Percentiles rank a stretch among this genome's conserved stretches.
Conservation (phyloP, 1,140 invertebrate species). For the Drosophila tsacasi region DNA sequence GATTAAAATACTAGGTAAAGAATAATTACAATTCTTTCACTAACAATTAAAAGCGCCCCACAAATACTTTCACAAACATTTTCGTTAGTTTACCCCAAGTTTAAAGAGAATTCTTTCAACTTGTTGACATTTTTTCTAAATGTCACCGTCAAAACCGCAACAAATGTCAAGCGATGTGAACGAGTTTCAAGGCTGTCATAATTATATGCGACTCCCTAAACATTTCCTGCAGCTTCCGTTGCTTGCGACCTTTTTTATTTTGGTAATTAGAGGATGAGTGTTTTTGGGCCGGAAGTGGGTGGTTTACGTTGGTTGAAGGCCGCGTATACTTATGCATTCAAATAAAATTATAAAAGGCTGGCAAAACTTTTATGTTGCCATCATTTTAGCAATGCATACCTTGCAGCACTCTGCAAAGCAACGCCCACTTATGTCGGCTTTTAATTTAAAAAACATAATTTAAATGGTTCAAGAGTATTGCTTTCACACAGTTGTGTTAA, state of each 20-base stretch:
- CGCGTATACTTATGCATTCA: neutral
- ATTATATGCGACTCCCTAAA: conserved; percentile 23
- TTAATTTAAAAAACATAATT: conserved; percentile 29
- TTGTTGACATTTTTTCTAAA: conserved; percentile 20
- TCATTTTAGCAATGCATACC: neutral
- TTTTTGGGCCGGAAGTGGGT: conserved; percentile 33
- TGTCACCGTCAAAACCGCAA: conserved; percentile 24
- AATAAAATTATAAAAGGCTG: conserved; percentile 20
- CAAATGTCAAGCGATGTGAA: conserved; percentile 42
- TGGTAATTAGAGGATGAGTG: conserved; percentile 49
- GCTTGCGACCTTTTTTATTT: conserved; percentile 17
- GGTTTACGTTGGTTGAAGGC: conserved; percentile 1
- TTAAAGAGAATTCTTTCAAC: neutral
- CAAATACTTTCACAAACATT: neutral
- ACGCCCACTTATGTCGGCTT: neutral
- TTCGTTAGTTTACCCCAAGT: neutral
- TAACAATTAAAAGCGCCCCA: neutral
- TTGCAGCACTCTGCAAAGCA: neutral
- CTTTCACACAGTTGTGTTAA: neutral
- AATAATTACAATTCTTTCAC: neutral
- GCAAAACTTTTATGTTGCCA: conserved; percentile 9
- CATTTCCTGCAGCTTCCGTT: conserved; percentile 21
- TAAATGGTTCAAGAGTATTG: conserved; percentile 2
- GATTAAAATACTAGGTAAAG: neutral
- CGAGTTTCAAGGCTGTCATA: conserved; percentile 47